Evolutionary conservation across 2,888 invertebrate genomes (phyloP), one percentile per base, ranked within the genome.

Genomic region (Drosophila siamana): DNA sequence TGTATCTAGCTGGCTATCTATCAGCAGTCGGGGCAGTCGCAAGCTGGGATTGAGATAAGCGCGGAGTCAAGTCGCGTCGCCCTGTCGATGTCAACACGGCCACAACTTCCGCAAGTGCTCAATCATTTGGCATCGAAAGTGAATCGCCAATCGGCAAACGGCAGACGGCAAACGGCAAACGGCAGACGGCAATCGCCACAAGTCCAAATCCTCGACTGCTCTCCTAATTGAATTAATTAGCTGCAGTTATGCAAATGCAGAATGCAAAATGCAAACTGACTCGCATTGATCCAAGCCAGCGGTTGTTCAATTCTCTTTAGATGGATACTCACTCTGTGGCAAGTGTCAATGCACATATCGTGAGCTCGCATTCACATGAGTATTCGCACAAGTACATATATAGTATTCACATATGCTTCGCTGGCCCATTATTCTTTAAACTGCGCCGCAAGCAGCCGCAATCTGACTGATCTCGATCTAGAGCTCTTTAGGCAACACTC

Each of bases 181-280:
- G n/a, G n/a, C n/a, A n/a, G n/a, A 9, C 28, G 28, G 9, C 30
- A 30, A 30, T 33, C 33, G 33, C n/a, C 15, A 44, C 44, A 44
- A 33, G 2, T 44, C 15, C 15, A 44, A 16, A 30, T n/a, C 19
- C n/a, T 36, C 41, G 63, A 74, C 67, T 69, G 47, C 43, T 46
- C 52, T 59, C 46, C 71, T 88, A 85, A 85, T 85, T 85, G 88
- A 84, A 86, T 88, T 85, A 85, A 88, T 88, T 84, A 84, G 69
- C 75, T 40, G 61, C 66, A 61, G 62, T 66, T 78, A 88, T 85
- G 86, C 76, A 78, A 84, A 84, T 84, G 61, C 71, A 40, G 13
- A 33, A 38, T 38, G 46, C 19, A 30, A 50, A 46, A 44, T 36
- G 36, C 19, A 41, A 62, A 56, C 57, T 61, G 55, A 55, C 26